Conservation (phyloP, 2,797 vertebrate species). For the Aeoliscus strigatus region DNA sequence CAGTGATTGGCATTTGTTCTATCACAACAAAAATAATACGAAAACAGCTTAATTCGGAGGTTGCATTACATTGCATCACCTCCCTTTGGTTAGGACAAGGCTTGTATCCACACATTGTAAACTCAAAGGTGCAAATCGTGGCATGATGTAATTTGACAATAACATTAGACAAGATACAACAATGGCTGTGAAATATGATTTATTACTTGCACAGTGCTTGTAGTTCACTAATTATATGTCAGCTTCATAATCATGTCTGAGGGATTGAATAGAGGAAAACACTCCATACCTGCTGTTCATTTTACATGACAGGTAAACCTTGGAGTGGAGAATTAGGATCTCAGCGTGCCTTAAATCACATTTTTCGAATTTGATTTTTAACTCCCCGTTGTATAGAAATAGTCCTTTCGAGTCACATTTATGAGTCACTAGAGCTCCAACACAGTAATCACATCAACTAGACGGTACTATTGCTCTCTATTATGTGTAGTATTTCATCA, state of each 20-base stretch:
- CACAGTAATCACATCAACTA: conserved; percentile 41
- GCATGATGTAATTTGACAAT: conserved; percentile 37
- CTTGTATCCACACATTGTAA: conserved; percentile 31
- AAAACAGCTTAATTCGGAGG: conserved; percentile 14
- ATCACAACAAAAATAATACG: too few relatives aligned
- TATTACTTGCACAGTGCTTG: conserved; percentile 14
- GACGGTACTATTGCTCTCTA: conserved; percentile 24
- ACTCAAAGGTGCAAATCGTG: conserved; percentile 22
- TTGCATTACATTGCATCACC: conserved; percentile 61
- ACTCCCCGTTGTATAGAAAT: conserved; percentile 13
- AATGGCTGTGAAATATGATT: conserved; percentile 39
- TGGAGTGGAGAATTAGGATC: conserved; percentile 23
- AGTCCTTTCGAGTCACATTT: conserved; percentile 39
- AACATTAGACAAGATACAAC: conserved; percentile 27
- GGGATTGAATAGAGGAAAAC: conserved; percentile 13
- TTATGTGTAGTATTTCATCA: conserved; percentile 46
- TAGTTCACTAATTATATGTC: too few relatives aligned
- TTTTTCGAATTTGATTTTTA: conserved; percentile 34
- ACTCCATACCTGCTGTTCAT: conserved; percentile 22
- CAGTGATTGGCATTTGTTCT: conserved; percentile 15
- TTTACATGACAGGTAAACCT: conserved; percentile 23
- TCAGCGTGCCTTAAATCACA: conserved; percentile 26
- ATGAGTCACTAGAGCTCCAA: conserved; percentile 38
- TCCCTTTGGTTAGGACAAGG: conserved; percentile 34
- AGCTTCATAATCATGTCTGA: conserved; percentile 24